phyloP scores from a whole-genome alignment of 92 coral and sea anemone genomes.

The Parazoanthus atlanticus region DNA sequence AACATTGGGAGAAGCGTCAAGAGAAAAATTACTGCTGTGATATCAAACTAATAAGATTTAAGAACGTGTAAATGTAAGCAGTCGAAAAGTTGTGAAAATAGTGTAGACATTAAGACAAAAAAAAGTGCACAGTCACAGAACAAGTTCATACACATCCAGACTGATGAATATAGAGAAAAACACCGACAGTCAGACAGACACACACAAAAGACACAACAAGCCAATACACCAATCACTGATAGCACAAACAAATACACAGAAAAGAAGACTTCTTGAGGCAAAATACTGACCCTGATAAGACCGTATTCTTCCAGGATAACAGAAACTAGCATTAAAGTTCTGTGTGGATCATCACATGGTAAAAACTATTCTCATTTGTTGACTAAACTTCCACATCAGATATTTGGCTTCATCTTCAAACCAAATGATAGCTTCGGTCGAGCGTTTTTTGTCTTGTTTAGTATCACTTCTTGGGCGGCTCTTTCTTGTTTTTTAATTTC shows the following conservation, averaged over 20 bases:
- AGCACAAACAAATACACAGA: background rate
- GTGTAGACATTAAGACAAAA: background rate
- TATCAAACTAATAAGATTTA: background rate
- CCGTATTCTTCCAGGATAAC: background rate
- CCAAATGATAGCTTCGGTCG: conserved; percentile 93
- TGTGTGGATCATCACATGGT: background rate
- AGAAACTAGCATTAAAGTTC: background rate
- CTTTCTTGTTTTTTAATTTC: conserved; percentile 95
- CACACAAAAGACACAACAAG: background rate
- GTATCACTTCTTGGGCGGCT: conserved; percentile 92
- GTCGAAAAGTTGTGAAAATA: background rate
- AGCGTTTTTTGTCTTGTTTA: conserved; percentile 89
- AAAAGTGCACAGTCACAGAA: no score
- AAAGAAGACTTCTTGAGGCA: background rate
- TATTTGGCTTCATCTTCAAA: conserved; percentile 69
- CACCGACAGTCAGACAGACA: background rate
- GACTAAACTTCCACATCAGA: conserved; percentile 15
- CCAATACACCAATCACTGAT: background rate
- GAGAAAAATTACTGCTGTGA: background rate
- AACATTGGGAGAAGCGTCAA: background rate
- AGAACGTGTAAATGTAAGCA: background rate
- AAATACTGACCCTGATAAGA: background rate
- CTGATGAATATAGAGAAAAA: background rate
- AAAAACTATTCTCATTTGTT: background rate
- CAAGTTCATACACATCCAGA: background rate